These are phyloP conservation scores for Paradisaea rubra DNA, from an alignment of 2,113 vertebrate genomes.

Conservation along the genomic window DNA sequence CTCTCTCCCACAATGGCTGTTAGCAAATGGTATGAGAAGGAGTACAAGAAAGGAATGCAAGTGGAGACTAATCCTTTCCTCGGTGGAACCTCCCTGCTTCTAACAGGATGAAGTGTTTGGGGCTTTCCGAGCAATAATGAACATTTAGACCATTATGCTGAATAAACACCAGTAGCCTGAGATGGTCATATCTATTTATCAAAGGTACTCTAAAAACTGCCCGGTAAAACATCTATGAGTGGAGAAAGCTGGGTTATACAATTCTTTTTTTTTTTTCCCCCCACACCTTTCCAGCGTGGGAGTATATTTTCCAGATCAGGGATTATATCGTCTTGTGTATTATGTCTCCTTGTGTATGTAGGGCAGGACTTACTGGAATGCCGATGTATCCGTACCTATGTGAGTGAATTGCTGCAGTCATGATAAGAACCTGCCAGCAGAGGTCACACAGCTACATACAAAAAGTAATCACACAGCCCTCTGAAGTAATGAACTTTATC, in stretches of 20 bases:
- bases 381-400: background rate
- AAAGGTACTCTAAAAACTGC: background rate
- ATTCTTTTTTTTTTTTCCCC: background rate
- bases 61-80: conserved; percentile 9
- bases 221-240: background rate
- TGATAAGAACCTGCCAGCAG: conserved; percentile 54
- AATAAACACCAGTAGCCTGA: background rate
- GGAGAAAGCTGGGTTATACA: background rate
- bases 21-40: background rate
- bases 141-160: background rate
- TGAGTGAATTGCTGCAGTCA: background rate
- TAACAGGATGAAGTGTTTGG: background rate
- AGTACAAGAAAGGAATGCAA: conserved; percentile 1
- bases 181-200: background rate
- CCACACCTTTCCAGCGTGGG: background rate
- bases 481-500: background rate
- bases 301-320: background rate
- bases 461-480: background rate
- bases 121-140: background rate
- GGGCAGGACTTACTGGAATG: background rate
- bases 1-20: conserved; percentile 4
- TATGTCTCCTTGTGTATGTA: background rate
- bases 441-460: conserved; percentile 13
- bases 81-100: background rate
- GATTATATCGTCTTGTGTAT: background rate